Conservation (phyloP, 2,797 vertebrate species). For the Cichlasoma orientale region DNA sequence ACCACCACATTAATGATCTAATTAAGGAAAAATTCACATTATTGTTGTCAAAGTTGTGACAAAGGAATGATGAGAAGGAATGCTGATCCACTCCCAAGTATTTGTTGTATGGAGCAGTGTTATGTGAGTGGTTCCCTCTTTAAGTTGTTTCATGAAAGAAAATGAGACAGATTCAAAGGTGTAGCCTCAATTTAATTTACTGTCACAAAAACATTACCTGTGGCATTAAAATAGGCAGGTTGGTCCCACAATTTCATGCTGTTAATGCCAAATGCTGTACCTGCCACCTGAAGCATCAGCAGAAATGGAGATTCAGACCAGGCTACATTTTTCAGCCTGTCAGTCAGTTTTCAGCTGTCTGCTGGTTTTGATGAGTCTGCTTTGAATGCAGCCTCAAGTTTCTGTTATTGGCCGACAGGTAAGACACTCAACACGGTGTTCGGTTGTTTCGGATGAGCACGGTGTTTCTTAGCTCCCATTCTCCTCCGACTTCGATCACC, state of each 20-base stretch:
- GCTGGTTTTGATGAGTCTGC: background rate
- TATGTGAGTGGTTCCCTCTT: background rate
- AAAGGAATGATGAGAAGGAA: too few species aligned
- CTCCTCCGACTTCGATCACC: background rate
- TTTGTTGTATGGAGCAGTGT: background rate
- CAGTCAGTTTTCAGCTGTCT: too few species aligned
- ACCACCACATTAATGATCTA: too few species aligned
- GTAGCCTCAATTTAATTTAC: too few species aligned
- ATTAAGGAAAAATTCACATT: too few species aligned
- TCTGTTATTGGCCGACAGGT: background rate
- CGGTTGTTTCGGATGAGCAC: background rate
- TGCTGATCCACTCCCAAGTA: too few species aligned
- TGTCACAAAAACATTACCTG: fast-evolving
- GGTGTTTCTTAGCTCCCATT: background rate
- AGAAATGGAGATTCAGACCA: background rate
- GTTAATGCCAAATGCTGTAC: background rate
- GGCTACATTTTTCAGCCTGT: background rate
- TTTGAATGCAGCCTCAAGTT: background rate
- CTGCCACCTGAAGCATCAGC: background rate
- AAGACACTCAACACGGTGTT: background rate
- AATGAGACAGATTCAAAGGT: background rate
- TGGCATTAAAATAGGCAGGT: background rate
- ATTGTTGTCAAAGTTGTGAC: too few species aligned
- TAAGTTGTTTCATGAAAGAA: background rate
- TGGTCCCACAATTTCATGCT: background rate